A percentile compares a stretch with the other conserved stretches of the same genome.
Conservation (phyloP, 2,797 vertebrate genomes). For the Orestias chungarensis region DNA sequence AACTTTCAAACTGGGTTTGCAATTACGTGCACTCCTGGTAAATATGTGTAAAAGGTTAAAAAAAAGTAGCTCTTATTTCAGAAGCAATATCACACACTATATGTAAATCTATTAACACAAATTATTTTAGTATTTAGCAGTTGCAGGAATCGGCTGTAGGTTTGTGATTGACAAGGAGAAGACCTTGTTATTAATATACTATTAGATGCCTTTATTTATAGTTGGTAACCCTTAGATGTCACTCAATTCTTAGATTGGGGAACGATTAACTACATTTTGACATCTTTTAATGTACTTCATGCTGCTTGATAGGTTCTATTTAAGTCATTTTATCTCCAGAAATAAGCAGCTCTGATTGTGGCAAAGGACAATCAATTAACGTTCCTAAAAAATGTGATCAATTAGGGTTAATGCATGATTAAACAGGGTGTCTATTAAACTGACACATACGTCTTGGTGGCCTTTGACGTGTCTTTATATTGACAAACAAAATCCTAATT, state of each 20-base stretch:
- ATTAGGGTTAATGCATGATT: neutral
- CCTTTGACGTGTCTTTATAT: neutral
- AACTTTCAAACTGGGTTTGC: conserved; percentile 37
- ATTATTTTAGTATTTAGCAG: neutral
- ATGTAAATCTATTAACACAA: too few species aligned
- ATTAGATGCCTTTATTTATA: neutral
- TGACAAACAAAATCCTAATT: neutral
- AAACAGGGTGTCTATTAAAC: neutral
- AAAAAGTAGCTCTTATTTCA: neutral
- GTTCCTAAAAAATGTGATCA: neutral
- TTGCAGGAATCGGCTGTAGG: neutral
- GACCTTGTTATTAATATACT: neutral
- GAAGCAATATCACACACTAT: neutral
- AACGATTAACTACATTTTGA: neutral
- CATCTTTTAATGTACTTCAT: neutral
- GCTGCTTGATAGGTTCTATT: neutral
- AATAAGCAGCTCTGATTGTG: neutral
- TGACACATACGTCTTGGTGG: neutral
- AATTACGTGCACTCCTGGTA: conserved; percentile 1
- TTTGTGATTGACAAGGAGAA: neutral
- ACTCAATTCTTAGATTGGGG: neutral
- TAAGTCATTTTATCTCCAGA: neutral
- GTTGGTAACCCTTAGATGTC: neutral
- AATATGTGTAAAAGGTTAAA: neutral
- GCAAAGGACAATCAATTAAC: neutral